These are phyloP conservation scores for Torymus auratus DNA, from an alignment of 2,888 invertebrate species.

Conservation along the genomic window DNA sequence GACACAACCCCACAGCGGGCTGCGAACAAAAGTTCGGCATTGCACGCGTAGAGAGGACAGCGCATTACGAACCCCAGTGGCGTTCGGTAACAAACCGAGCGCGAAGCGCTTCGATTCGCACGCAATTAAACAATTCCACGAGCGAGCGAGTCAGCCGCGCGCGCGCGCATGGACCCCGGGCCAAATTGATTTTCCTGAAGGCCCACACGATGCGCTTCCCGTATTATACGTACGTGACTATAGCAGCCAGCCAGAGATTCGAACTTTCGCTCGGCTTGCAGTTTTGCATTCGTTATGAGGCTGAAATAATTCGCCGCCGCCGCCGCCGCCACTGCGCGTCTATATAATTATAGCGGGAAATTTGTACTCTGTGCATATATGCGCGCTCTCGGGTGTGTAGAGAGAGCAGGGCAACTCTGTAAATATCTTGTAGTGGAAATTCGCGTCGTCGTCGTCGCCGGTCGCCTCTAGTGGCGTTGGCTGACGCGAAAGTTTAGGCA, in stretches of 20 bases:
- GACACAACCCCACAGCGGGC: neutral
- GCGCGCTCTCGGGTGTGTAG: neutral
- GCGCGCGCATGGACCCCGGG: slow-evolving; percentile 50
- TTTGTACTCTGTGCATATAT: neutral
- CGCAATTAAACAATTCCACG: slow-evolving; percentile 62
- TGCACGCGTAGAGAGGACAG: neutral
- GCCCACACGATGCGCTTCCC: neutral
- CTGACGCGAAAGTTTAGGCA: too few species aligned
- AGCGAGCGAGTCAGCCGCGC: slow-evolving; percentile 26
- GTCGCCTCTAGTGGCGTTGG: neutral
- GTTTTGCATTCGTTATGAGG: slow-evolving; percentile 37
- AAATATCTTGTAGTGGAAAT: slow-evolving; percentile 18
- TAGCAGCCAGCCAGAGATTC: neutral
- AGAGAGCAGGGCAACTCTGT: neutral
- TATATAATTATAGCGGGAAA: slow-evolving; percentile 21
- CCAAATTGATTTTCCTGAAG: slow-evolving; percentile 62
- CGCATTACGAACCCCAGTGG: slow-evolving; percentile 10
- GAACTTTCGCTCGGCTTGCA: slow-evolving; percentile 33
- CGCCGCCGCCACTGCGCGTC: neutral
- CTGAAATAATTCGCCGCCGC: slow-evolving; percentile 17
- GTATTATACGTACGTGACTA: neutral
- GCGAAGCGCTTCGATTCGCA: slow-evolving; percentile 58
- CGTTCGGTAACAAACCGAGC: slow-evolving; percentile 35
- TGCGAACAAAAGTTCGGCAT: slow-evolving; percentile 2
- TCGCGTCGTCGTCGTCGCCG: neutral